phyloP scores from a whole-genome alignment of 2,888 invertebrate genomes.

The Phaedon cochleariae region DNA sequence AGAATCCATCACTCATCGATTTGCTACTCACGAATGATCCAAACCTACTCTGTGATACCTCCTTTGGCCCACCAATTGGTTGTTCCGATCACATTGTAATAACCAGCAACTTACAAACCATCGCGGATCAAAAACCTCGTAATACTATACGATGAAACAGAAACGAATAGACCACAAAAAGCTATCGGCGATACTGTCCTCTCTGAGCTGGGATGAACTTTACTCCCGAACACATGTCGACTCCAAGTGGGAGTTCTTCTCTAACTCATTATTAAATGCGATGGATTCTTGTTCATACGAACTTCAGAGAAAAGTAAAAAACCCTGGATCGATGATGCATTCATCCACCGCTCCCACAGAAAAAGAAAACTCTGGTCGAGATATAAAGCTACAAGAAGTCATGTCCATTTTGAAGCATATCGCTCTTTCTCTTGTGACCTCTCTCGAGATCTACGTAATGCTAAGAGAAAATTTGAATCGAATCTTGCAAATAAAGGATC shows the following conservation, averaged over 20 bases:
- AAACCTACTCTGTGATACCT: neutral
- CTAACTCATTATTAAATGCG: too few relatives aligned
- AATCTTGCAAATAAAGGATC: neutral
- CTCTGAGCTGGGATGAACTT: neutral
- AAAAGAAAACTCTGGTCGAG: neutral
- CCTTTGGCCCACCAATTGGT: neutral
- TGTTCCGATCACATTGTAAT: neutral
- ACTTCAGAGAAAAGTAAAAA: neutral
- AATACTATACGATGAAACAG: neutral
- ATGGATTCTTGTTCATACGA: neutral
- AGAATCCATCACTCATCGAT: neutral
- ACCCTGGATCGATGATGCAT: neutral
- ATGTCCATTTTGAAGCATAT: neutral
- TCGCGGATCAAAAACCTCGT: neutral
- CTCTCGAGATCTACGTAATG: neutral
- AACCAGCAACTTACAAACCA: neutral
- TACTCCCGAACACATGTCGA: neutral
- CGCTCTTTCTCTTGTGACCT: neutral
- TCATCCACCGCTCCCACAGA: neutral
- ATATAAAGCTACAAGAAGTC: neutral
- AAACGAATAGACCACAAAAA: neutral
- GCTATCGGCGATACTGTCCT: neutral
- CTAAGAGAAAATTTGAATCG: neutral
- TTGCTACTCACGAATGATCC: neutral
- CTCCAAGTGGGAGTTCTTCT: neutral